Conservation (phyloP, 2,113 vertebrate genomes). For the Seriola dumerili region DNA sequence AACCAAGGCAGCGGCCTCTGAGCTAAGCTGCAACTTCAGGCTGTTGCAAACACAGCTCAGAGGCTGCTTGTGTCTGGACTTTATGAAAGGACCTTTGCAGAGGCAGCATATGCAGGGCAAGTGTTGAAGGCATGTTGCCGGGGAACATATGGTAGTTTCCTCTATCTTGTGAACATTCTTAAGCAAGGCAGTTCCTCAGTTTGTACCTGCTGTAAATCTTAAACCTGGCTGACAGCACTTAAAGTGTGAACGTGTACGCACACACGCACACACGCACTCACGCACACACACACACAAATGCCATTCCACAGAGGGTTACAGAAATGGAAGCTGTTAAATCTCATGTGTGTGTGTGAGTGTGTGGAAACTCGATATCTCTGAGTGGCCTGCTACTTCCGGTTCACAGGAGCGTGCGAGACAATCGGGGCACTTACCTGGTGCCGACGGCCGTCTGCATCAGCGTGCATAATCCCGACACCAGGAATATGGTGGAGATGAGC, state of each 20-base stretch:
- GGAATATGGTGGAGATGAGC: conserved; percentile 88
- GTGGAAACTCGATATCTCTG: not conserved
- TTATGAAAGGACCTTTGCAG: not conserved
- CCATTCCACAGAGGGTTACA: not conserved
- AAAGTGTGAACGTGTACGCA: not conserved
- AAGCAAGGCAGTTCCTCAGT: not conserved
- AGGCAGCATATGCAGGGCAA: not conserved
- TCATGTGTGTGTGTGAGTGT: not conserved
- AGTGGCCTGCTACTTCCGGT: not conserved
- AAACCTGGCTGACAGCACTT: not conserved
- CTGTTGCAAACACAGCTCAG: not conserved
- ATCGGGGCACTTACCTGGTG: conserved; percentile 75
- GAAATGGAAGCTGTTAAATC: not conserved
- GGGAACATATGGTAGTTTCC: not conserved
- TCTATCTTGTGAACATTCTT: not conserved
- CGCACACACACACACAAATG: not conserved
- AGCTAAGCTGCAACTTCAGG: not conserved
- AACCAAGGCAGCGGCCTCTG: not conserved
- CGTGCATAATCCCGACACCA: conserved; percentile 86
- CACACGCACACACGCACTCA: too few species aligned
- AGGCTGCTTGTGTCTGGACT: not conserved
- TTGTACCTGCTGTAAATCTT: conserved; percentile 16
- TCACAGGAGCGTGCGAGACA: not conserved
- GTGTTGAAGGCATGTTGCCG: too few species aligned
- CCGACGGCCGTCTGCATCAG: conserved; percentile 84